These are phyloP conservation scores for Mus caroli DNA, from an alignment of 2,797 vertebrate species.

Conservation along the genomic window DNA sequence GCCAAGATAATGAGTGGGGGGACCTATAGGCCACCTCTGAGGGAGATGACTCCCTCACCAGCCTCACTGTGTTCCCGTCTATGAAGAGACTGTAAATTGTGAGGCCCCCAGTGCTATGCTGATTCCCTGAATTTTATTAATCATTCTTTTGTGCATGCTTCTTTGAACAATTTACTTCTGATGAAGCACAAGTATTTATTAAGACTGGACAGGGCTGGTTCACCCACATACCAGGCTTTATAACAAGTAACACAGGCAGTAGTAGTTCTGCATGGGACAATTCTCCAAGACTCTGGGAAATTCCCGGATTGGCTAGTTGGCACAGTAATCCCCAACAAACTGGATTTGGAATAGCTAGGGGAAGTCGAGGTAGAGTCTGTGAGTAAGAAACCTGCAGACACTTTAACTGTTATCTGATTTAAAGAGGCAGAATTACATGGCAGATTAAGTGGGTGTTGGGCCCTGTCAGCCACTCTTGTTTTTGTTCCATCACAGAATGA, in stretches of 20 bases:
- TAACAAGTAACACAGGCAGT: background rate
- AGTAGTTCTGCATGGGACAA: background rate
- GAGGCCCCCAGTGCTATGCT: constrained; percentile 64
- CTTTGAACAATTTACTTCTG: constrained; percentile 80
- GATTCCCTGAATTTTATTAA: constrained; percentile 80
- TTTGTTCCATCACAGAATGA: background rate
- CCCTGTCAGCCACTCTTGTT: too few relatives aligned
- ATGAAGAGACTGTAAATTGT: constrained; percentile 67
- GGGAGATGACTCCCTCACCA: constrained; percentile 47
- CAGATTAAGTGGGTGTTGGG: background rate
- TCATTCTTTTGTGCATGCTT: constrained; percentile 67
- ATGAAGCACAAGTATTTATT: constrained; percentile 69
- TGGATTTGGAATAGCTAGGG: background rate
- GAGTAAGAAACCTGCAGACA: background rate
- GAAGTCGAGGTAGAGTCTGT: background rate
- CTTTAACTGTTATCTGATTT: background rate
- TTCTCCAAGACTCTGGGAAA: background rate
- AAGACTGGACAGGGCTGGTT: constrained; percentile 41
- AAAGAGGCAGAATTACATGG: background rate
- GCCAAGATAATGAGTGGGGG: constrained; percentile 46
- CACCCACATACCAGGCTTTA: constrained; percentile 54
- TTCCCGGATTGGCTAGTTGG: background rate
- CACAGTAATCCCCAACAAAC: fast-evolving
- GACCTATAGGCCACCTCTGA: background rate
- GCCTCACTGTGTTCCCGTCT: constrained; percentile 72